Evolutionary conservation across 2,113 vertebrate genomes (phyloP).

Genomic region (Etia nguti): DNA sequence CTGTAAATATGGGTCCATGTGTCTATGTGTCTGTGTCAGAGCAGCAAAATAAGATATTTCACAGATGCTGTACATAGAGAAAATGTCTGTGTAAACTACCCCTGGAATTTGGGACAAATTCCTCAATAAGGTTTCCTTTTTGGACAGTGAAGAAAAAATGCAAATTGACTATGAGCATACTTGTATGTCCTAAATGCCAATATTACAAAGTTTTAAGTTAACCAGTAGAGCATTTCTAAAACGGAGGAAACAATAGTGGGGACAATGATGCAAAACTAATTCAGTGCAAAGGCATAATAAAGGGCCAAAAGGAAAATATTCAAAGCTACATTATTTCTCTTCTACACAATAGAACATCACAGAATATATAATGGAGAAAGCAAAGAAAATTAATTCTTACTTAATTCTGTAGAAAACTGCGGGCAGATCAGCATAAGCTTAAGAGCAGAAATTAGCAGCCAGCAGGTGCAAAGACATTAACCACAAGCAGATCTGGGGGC

Average conservation of each 20-base stretch:
- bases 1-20: accelerated
- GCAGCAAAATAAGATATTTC: neutral
- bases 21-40: neutral
- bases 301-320: neutral
- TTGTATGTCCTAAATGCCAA: neutral
- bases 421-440: neutral
- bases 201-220: neutral
- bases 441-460: neutral
- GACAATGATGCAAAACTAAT: neutral
- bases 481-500: neutral
- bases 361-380: neutral
- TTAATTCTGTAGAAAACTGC: neutral
- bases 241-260: neutral
- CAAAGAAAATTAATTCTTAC: neutral
- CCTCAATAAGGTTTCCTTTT: neutral
- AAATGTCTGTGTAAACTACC: neutral
- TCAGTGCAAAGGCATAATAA: neutral
- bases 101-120: neutral
- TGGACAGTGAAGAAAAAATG: neutral
- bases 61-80: neutral
- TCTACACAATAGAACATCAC: neutral
- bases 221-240: neutral
- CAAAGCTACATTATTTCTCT: neutral
- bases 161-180: neutral
- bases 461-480: neutral